Conservation (phyloP, 2,888 invertebrate genomes). For the Crossocerus cetratus region DNA sequence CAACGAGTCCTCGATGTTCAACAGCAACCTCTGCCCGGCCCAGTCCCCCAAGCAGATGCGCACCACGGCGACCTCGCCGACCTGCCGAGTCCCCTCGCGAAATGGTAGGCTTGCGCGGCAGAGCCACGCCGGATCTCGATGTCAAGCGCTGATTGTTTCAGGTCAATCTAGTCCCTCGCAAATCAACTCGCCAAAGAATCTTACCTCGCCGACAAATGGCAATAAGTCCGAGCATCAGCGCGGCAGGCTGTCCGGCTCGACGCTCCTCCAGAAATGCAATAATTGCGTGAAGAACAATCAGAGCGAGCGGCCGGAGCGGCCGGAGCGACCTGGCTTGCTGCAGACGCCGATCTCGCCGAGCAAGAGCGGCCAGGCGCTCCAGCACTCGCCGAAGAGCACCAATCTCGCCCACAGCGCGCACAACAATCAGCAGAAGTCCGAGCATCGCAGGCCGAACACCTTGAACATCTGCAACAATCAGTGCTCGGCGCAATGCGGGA, state of each 20-base stretch:
- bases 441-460: slow-evolving; percentile 68
- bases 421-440: slow-evolving; percentile 70
- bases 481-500: slow-evolving; percentile 68
- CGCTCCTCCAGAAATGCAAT: slow-evolving; percentile 65
- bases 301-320: slow-evolving; percentile 69
- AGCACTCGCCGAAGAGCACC: slow-evolving; percentile 68
- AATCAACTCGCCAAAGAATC: slow-evolving; percentile 67
- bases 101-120: too few relatives aligned
- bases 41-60: slow-evolving; percentile 72
- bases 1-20: slow-evolving; percentile 72
- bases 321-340: slow-evolving; percentile 70
- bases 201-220: slow-evolving; percentile 64
- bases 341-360: slow-evolving; percentile 73
- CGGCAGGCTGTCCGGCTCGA: slow-evolving; percentile 53
- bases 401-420: slow-evolving; percentile 62
- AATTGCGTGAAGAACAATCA: slow-evolving; percentile 73
- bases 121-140: too few relatives aligned
- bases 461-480: slow-evolving; percentile 72
- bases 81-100: slow-evolving; percentile 69
- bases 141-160: too few relatives aligned
- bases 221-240: slow-evolving; percentile 65
- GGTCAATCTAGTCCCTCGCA: slow-evolving; percentile 73
- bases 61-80: slow-evolving; percentile 72
- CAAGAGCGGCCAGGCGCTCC: slow-evolving; percentile 69
- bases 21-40: slow-evolving; percentile 69